These are phyloP conservation scores for Sebastes minor DNA, from an alignment of 2,797 vertebrate genomes.

Conservation along the genomic window DNA sequence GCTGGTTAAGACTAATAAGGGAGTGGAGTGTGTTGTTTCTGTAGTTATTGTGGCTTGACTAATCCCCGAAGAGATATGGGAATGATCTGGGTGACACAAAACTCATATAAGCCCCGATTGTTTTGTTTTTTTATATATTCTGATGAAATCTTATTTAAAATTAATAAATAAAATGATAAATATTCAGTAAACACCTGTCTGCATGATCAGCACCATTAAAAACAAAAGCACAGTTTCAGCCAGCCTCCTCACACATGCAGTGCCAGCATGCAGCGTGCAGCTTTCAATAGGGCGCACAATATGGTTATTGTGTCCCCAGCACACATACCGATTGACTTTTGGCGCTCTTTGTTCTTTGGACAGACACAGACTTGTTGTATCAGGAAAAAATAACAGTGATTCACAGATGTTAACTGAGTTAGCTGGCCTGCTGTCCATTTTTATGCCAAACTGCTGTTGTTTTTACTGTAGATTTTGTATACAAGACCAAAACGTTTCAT, in stretches of 20 bases:
- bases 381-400: slow-evolving; percentile 46
- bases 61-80: slow-evolving; percentile 1
- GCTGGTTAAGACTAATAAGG: slow-evolving; percentile 28
- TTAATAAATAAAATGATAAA: neutral
- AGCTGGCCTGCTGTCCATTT: neutral
- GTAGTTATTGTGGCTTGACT: neutral
- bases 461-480: neutral
- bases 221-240: neutral
- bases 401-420: slow-evolving; percentile 28
- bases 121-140: too few species aligned
- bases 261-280: slow-evolving; percentile 10
- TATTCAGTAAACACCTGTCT: neutral
- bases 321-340: slow-evolving; percentile 43
- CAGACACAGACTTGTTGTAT: slow-evolving; percentile 54
- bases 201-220: neutral
- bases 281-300: slow-evolving; percentile 39
- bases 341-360: slow-evolving; percentile 46
- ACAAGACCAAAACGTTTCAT: neutral
- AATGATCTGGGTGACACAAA: neutral
- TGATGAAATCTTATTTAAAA: neutral
- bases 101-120: neutral
- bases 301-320: slow-evolving; percentile 49
- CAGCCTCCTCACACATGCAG: slow-evolving; percentile 5
- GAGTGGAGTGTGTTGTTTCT: slow-evolving; percentile 12
- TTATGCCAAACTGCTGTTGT: neutral